These are phyloP conservation scores for Blera fallax DNA, from an alignment of 2,888 invertebrate genomes.

Conservation along the genomic window DNA sequence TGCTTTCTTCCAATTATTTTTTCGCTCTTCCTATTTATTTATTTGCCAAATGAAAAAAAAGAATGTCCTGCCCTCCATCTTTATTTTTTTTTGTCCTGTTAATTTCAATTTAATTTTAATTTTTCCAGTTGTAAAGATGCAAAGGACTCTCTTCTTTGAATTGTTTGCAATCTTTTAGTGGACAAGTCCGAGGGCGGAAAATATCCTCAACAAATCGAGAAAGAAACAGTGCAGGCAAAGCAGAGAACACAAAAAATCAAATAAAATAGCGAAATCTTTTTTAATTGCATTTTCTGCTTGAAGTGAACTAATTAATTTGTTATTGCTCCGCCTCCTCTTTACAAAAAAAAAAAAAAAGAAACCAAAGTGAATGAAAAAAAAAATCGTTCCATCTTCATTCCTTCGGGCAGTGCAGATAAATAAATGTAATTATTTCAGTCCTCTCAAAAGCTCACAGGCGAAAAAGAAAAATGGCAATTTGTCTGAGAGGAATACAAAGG, in stretches of 20 bases:
- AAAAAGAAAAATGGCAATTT: slow-evolving; percentile 65
- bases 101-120: slow-evolving; percentile 72
- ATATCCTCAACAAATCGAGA: slow-evolving; percentile 49
- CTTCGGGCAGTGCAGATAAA: slow-evolving; percentile 68
- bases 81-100: slow-evolving; percentile 7
- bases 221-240: slow-evolving; percentile 19
- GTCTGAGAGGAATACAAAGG: slow-evolving; percentile 50
- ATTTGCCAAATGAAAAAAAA: slow-evolving; percentile 10
- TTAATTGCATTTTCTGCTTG: slow-evolving; percentile 79
- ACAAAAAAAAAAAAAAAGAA: slow-evolving; percentile 21
- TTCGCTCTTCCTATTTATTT: not conserved
- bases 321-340: slow-evolving; percentile 77
- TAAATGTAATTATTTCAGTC: slow-evolving; percentile 73
- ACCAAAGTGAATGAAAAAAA: slow-evolving; percentile 30
- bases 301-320: slow-evolving; percentile 80
- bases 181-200: slow-evolving; percentile 50
- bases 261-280: slow-evolving; percentile 74
- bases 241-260: slow-evolving; percentile 54
- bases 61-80: slow-evolving; percentile 21
- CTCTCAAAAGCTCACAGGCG: slow-evolving; percentile 67
- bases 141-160: slow-evolving; percentile 66
- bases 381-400: slow-evolving; percentile 65
- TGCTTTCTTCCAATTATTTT: slow-evolving; percentile 23
- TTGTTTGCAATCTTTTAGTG: slow-evolving; percentile 70
- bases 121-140: slow-evolving; percentile 65